These are phyloP conservation scores for Rhinoraja longicauda DNA, from an alignment of 2,797 vertebrate genomes.

Conservation along the genomic window DNA sequence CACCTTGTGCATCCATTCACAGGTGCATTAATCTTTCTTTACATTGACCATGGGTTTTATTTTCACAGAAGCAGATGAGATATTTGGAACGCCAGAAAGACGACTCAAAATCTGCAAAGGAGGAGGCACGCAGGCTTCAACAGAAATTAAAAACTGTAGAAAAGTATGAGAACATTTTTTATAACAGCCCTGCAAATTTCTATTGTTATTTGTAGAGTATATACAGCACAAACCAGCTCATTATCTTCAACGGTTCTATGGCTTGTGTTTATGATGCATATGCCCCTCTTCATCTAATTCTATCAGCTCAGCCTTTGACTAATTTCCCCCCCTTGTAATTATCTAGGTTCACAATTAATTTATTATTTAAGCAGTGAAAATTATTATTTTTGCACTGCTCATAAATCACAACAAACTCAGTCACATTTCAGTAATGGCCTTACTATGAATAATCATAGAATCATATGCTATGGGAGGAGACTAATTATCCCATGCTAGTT, in stretches of 20 bases:
- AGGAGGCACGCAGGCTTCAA: slow-evolving; percentile 71
- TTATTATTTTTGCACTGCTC: background rate
- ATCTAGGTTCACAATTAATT: background rate
- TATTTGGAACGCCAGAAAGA: slow-evolving; percentile 79
- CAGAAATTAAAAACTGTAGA: slow-evolving; percentile 79
- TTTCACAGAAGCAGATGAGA: slow-evolving; percentile 83
- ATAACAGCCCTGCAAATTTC: background rate
- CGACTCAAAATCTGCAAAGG: slow-evolving; percentile 71
- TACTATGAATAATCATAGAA: too few species aligned
- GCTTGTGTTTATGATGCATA: background rate
- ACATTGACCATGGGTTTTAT: slow-evolving; percentile 39
- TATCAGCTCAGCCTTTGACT: background rate
- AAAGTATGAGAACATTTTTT: slow-evolving; percentile 55
- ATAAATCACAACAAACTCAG: background rate
- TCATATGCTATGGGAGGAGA: too few species aligned
- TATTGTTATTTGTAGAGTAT: background rate
- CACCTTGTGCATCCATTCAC: background rate
- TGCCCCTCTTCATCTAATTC: background rate
- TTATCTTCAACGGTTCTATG: background rate
- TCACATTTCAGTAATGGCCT: background rate
- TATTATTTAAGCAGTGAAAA: background rate
- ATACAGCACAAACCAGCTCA: background rate
- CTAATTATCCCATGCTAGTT: too few species aligned
- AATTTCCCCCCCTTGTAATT: background rate
- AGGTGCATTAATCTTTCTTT: background rate